Percentiles rank a stretch among this genome's conserved stretches.
phyloP scores from a whole-genome alignment of 2,797 vertebrate species.

The Enteromius thamalakanensis region DNA sequence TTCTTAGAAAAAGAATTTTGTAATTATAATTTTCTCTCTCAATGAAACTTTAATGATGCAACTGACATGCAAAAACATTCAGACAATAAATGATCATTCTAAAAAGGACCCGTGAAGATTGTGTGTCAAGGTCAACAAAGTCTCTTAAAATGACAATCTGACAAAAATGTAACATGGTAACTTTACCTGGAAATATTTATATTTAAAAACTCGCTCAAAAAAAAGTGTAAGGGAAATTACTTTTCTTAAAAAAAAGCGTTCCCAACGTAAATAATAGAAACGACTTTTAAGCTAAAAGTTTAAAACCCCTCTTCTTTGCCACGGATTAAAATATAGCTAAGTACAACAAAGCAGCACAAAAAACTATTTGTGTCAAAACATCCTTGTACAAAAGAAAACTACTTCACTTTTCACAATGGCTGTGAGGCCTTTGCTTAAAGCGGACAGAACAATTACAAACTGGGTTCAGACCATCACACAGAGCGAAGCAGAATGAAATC shows the following conservation, averaged over 20 bases:
- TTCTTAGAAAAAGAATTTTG: neutral
- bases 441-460: neutral
- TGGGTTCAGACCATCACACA: neutral
- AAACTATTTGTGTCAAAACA: neutral
- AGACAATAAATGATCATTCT: neutral
- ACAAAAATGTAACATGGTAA: neutral
- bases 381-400: neutral
- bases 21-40: neutral
- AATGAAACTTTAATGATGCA: neutral
- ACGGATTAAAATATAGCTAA: neutral
- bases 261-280: neutral
- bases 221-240: neutral
- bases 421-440: slow-evolving; percentile 9
- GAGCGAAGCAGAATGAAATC: slow-evolving; percentile 55
- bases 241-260: neutral
- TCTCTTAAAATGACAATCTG: neutral
- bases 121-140: neutral
- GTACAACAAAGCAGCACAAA: neutral
- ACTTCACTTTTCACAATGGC: neutral
- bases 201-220: neutral
- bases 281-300: neutral
- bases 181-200: neutral
- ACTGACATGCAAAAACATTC: neutral
- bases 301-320: neutral
- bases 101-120: neutral